A percentile compares a stretch with the other conserved stretches of the same genome.
Conservation (phyloP, 2,113 vertebrate species). For the Nannospalax galili region DNA sequence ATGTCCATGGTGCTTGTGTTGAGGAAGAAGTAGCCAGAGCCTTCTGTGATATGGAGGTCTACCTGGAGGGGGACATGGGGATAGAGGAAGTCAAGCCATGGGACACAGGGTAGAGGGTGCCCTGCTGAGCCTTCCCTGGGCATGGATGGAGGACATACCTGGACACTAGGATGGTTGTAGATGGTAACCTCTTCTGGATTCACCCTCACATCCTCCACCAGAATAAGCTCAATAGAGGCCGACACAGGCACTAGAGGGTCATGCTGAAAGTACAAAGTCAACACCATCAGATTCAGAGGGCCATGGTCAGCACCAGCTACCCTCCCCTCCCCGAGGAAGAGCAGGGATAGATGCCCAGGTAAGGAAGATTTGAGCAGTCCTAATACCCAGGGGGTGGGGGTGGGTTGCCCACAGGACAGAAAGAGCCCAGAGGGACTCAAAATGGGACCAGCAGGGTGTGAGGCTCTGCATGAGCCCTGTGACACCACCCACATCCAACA, state of each 20-base stretch:
- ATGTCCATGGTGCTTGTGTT: constrained; percentile 90
- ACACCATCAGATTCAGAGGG: neutral
- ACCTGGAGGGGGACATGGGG: constrained; percentile 83
- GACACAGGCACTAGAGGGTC: constrained; percentile 88
- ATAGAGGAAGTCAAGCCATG: neutral
- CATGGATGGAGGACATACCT: constrained; percentile 83
- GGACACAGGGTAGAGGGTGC: fast-evolving
- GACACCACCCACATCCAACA: neutral
- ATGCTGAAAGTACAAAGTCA: constrained; percentile 82
- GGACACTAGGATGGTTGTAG: constrained; percentile 94
- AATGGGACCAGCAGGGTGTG: neutral
- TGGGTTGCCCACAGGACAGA: neutral
- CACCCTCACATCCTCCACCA: constrained; percentile 95
- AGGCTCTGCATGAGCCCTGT: neutral
- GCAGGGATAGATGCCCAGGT: neutral
- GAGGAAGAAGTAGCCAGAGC: constrained; percentile 96
- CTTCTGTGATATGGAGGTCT: constrained; percentile 90
- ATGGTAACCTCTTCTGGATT: constrained; percentile 89
- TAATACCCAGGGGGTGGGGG: neutral
- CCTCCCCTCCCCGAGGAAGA: fast-evolving
- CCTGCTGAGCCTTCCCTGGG: fast-evolving
- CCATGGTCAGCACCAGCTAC: neutral
- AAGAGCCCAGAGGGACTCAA: neutral
- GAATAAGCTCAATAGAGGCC: constrained; percentile 92
- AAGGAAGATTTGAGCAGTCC: neutral